phyloP scores from a whole-genome alignment of 2,888 invertebrate species.

The Gerris lacustris region DNA sequence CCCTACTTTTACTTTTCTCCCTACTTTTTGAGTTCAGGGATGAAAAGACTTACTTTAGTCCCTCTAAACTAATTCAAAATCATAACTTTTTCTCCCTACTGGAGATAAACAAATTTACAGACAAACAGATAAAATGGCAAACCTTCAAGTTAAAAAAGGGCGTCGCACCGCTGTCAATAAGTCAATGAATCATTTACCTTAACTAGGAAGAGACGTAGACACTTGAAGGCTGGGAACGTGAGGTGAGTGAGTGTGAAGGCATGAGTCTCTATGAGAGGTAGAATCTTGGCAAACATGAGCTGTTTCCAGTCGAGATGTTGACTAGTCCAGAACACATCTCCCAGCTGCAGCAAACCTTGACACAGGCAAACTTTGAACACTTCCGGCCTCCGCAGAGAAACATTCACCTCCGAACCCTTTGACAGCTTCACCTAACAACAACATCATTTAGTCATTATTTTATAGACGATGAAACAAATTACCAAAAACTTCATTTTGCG shows the following conservation, averaged over 20 bases:
- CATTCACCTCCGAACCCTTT: slow-evolving; percentile 11
- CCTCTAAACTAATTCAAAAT: no score
- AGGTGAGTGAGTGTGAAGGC: slow-evolving; percentile 20
- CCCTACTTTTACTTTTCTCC: no score
- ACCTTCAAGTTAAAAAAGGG: no score
- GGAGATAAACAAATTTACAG: no score
- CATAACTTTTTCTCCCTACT: no score
- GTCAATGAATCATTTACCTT: not conserved
- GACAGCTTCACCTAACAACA: not conserved
- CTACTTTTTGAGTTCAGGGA: no score
- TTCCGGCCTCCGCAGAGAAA: not conserved
- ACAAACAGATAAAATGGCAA: no score
- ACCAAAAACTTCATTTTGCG: not conserved
- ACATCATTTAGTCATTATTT: not conserved
- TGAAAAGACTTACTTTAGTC: no score
- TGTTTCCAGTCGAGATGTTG: slow-evolving; percentile 14
- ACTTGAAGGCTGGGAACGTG: slow-evolving; percentile 25
- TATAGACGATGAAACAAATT: not conserved
- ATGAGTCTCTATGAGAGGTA: slow-evolving; percentile 22
- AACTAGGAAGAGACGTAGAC: slow-evolving; percentile 10
- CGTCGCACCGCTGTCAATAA: no score
- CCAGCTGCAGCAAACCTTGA: not conserved
- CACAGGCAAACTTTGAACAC: slow-evolving; percentile 10
- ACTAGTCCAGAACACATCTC: slow-evolving; percentile 4
- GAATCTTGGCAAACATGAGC: slow-evolving; percentile 20